Conservation (phyloP, 2,797 vertebrate genomes). For the Thaleichthys pacificus region DNA sequence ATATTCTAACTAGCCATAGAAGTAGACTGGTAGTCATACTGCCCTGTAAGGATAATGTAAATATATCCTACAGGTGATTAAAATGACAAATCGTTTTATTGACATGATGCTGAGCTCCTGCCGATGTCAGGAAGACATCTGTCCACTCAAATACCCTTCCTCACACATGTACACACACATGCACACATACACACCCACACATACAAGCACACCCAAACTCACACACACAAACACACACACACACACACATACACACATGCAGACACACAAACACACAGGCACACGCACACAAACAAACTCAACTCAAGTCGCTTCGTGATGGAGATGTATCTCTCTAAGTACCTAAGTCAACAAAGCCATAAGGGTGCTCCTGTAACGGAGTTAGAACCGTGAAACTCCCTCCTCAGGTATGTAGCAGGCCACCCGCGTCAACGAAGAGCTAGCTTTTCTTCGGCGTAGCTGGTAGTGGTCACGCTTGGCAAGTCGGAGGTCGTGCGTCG, state of each 20-base stretch:
- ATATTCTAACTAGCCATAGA: background rate
- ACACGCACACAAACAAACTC: background rate
- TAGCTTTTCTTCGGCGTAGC: too few species aligned
- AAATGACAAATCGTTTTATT: slow-evolving; percentile 9
- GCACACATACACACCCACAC: background rate
- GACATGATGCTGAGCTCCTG: slow-evolving; percentile 8
- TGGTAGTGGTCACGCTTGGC: too few species aligned
- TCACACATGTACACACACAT: slow-evolving; percentile 6
- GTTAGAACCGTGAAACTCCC: too few species aligned
- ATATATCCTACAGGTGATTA: background rate
- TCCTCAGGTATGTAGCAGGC: too few species aligned
- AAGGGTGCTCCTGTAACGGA: too few species aligned
- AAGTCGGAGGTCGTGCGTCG: too few species aligned
- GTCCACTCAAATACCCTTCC: background rate
- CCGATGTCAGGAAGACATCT: slow-evolving; percentile 4
- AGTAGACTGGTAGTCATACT: background rate
- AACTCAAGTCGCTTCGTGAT: too few species aligned
- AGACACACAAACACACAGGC: background rate
- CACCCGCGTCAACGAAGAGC: too few species aligned
- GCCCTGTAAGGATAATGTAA: background rate
- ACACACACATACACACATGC: background rate
- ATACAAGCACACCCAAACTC: background rate
- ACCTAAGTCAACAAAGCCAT: too few species aligned
- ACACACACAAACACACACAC: slow-evolving; percentile 2
- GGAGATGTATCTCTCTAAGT: too few species aligned